A percentile compares a stretch with the other conserved stretches of the same genome.
Conservation (phyloP, 2,888 invertebrate species). For the Dioctria rufipes region DNA sequence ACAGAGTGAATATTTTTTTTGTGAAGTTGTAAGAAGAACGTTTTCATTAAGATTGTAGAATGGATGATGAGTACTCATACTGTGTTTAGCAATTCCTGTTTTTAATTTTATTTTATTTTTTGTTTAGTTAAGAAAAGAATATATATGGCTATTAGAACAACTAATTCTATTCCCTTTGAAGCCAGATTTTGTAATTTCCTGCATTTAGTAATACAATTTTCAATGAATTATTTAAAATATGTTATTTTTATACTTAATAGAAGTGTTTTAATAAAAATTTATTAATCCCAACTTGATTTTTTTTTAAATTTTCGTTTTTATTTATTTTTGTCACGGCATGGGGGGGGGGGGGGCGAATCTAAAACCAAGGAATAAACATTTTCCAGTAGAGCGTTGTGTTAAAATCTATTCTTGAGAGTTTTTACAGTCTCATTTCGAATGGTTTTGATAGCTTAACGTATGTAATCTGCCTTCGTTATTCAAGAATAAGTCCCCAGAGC, state of each 20-base stretch:
- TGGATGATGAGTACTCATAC: neutral
- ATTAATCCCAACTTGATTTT: slow-evolving; percentile 31
- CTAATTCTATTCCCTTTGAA: slow-evolving; percentile 17
- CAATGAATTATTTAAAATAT: slow-evolving; percentile 46
- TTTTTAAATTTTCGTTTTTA: too few species aligned
- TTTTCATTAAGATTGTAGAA: neutral
- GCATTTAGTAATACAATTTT: slow-evolving; percentile 28
- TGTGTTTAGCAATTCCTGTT: neutral
- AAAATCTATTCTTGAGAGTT: too few species aligned
- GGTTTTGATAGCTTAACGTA: too few species aligned
- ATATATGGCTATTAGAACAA: slow-evolving; percentile 6
- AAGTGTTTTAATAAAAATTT: slow-evolving; percentile 41
- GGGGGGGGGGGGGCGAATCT: neutral
- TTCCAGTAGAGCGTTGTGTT: too few species aligned
- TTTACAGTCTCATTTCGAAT: too few species aligned
- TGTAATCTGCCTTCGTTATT: too few species aligned
- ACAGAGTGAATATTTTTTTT: slow-evolving; percentile 4
- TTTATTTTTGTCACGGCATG: too few species aligned
- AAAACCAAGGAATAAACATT: too few species aligned
- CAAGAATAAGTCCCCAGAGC: too few species aligned
- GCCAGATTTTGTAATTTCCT: slow-evolving; percentile 5
- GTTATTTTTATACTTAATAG: slow-evolving; percentile 46
- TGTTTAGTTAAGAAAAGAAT: neutral
- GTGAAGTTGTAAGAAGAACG: neutral
- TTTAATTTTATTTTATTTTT: neutral